Conservation (phyloP, 2,113 vertebrate species). For the Epinephelus lanceolatus region DNA sequence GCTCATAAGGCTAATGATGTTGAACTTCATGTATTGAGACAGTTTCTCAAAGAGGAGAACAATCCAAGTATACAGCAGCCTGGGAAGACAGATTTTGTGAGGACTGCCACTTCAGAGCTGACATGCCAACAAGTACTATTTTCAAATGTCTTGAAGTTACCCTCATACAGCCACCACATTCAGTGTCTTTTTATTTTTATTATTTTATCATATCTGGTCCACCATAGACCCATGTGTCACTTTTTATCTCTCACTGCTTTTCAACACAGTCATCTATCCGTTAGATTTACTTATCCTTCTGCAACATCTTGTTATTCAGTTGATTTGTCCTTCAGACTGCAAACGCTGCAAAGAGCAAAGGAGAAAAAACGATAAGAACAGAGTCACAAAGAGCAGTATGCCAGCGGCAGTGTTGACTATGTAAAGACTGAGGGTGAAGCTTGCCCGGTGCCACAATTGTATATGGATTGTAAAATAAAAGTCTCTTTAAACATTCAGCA, state of each 20-base stretch:
- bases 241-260: slow-evolving; percentile 3
- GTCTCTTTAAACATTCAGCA: slow-evolving; percentile 83
- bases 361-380: slow-evolving; percentile 18
- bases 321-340: slow-evolving; percentile 46
- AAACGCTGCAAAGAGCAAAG: slow-evolving; percentile 30
- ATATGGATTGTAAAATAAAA: slow-evolving; percentile 82
- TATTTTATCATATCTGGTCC: neutral
- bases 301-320: slow-evolving; percentile 20
- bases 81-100: neutral
- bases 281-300: slow-evolving; percentile 17
- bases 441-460: slow-evolving; percentile 44
- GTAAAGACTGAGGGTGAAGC: slow-evolving; percentile 59
- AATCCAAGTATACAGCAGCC: neutral
- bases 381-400: slow-evolving; percentile 27
- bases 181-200: neutral
- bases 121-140: neutral
- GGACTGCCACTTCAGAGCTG: slow-evolving; percentile 1
- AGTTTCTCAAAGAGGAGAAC: neutral
- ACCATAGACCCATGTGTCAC: neutral
- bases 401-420: slow-evolving; percentile 70
- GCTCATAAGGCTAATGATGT: slow-evolving; percentile 11
- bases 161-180: neutral
- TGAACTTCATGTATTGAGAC: slow-evolving; percentile 37
- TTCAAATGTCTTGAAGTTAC: slow-evolving; percentile 2
- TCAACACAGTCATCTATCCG: slow-evolving; percentile 18